These are phyloP conservation scores for Ceratotherium simum DNA, from an alignment of 2,113 vertebrate genomes.

Conservation along the genomic window DNA sequence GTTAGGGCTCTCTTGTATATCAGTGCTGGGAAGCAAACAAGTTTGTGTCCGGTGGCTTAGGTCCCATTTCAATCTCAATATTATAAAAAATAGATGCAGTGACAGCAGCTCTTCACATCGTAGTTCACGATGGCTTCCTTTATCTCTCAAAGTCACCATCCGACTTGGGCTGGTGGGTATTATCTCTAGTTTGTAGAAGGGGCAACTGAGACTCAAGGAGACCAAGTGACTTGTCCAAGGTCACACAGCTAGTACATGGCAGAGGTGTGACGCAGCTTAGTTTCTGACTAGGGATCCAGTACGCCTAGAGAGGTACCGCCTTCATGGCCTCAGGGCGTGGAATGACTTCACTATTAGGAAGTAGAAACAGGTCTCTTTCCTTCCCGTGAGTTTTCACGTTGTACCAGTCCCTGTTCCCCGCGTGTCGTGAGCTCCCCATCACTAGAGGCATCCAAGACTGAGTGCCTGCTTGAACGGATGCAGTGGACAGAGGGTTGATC, in stretches of 20 bases:
- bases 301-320: fast-evolving
- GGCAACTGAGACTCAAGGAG: neutral
- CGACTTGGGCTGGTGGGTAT: too few relatives aligned
- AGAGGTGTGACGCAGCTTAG: neutral
- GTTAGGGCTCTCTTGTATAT: neutral
- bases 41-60: neutral
- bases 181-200: neutral
- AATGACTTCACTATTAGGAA: neutral
- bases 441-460: neutral
- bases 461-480: neutral
- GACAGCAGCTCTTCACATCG: neutral
- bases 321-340: fast-evolving
- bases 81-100: neutral
- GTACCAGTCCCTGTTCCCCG: neutral
- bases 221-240: neutral
- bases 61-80: neutral
- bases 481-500: neutral
- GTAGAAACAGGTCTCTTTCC: neutral
- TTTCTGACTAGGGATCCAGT: too few relatives aligned
- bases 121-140: neutral
- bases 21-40: neutral
- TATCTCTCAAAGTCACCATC: neutral
- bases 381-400: neutral
- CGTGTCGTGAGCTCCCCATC: neutral
- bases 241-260: too few relatives aligned